Base-by-base conservation (phyloP, 2,888 invertebrate species). In the Aromia moschata region DNA sequence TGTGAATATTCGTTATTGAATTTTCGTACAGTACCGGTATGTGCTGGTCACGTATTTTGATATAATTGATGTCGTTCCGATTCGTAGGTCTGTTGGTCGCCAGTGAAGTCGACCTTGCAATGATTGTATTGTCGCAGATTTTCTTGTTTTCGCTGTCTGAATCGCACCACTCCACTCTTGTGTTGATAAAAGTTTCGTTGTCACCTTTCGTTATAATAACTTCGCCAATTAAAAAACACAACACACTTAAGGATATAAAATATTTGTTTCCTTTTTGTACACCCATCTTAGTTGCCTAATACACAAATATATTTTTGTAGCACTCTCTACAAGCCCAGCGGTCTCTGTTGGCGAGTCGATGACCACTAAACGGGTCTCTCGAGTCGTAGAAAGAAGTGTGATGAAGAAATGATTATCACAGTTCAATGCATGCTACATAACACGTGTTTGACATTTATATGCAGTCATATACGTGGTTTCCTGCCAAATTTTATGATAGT, bases 11-110 rank as follows among this genome's bases (percentile, higher is more conserved):
- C 9, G n/a, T 17, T 16, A 46, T 5, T 2, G 33, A 15, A 11
- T 11, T 12, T 36, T 46, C 46, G 11, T 36, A 36, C 16, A 46
- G 33, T 7, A 33, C 18, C n/a, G 46, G 36, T 7, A 46, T 7
- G 1, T 17, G 10, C 31, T 46, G 46, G 12, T 46, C 11, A 18
- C 2, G 16, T 5, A 46, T 46, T 5, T 11, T 17, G 5, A 46
- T 11, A 2, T 30, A 14, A 11, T 36, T 16, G n/a, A 30, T 36
- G 1, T 36, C 46, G 10, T 10, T 15, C n/a, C 17, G 15, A 33
- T 10, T 33, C 1, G 2, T 1, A 1, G 46, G 46, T 7, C 17
- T 12, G 36, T 17, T 16, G 7, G 17, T 36, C 10, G 4, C 15
- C 11, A 46, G 14, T n/a, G 1, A 36, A 4, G 17, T 46, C 3